These are phyloP conservation scores for Xestobium rufovillosum DNA, from an alignment of 2,888 invertebrate genomes.

Conservation along the genomic window DNA sequence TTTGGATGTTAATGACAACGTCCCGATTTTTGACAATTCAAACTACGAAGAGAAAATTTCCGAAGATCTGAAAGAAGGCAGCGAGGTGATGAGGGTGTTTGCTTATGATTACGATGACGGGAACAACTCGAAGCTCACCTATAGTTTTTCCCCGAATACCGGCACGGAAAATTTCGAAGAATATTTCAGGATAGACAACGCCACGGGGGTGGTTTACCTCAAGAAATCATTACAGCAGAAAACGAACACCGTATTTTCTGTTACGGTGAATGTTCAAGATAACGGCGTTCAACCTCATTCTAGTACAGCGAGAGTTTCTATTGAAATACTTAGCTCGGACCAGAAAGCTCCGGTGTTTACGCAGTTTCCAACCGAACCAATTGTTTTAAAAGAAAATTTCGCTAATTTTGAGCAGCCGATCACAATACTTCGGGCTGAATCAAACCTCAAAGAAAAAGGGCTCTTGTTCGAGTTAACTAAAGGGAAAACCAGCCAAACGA, in stretches of 20 bases:
- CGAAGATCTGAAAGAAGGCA: slow-evolving; percentile 63
- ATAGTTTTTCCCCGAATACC: slow-evolving; percentile 50
- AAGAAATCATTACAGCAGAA: slow-evolving; percentile 44
- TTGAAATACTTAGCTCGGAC: slow-evolving; percentile 80
- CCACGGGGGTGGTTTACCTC: slow-evolving; percentile 69
- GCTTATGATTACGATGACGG: slow-evolving; percentile 91
- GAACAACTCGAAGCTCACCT: slow-evolving; percentile 78
- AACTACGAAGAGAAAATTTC: slow-evolving; percentile 70
- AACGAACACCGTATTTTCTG: slow-evolving; percentile 55
- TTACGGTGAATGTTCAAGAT: slow-evolving; percentile 72
- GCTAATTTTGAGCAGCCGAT: slow-evolving; percentile 63
- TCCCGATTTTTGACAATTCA: slow-evolving; percentile 71
- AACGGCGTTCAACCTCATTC: slow-evolving; percentile 59
- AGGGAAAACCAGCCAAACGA: slow-evolving; percentile 80
- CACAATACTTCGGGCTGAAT: slow-evolving; percentile 33
- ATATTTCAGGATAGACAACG: slow-evolving; percentile 74
- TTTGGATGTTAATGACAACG: slow-evolving; percentile 89
- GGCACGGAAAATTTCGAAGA: slow-evolving; percentile 45
- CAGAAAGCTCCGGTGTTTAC: slow-evolving; percentile 75
- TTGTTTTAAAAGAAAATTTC: slow-evolving; percentile 66
- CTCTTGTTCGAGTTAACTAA: slow-evolving; percentile 72
- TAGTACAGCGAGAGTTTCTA: slow-evolving; percentile 69
- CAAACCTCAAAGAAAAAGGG: slow-evolving; percentile 68
- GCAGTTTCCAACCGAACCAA: slow-evolving; percentile 52
- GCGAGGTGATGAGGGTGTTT: slow-evolving; percentile 81